These are phyloP conservation scores for Periphyllus acericola DNA, from an alignment of 2,888 invertebrate genomes.

Conservation along the genomic window DNA sequence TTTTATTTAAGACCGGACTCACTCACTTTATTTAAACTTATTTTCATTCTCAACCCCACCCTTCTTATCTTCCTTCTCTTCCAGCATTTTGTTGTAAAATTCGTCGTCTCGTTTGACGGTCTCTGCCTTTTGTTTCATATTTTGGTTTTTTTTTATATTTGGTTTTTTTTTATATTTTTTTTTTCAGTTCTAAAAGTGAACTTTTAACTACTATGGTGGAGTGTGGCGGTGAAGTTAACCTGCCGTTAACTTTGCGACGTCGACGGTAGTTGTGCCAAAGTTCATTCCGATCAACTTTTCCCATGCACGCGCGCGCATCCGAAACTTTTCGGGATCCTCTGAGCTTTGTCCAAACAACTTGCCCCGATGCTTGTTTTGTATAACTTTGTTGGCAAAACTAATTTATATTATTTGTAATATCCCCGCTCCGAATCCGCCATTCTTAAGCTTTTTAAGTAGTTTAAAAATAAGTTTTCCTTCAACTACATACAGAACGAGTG, in stretches of 20 bases:
- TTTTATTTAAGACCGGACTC: conserved; percentile 62
- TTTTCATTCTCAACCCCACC: conserved; percentile 34
- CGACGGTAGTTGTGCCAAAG: conserved; percentile 63
- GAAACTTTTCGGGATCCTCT: conserved; percentile 49
- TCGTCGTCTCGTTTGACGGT: conserved; percentile 48
- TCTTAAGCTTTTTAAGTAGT: conserved; percentile 61
- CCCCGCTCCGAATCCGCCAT: conserved; percentile 47
- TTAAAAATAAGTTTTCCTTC: conserved; percentile 60
- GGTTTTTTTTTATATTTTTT: conserved; percentile 32
- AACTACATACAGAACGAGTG: conserved; percentile 11
- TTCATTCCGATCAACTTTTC: conserved; percentile 63
- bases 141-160: conserved; percentile 45
- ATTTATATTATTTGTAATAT: conserved; percentile 62
- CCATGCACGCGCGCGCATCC: conserved; percentile 58
- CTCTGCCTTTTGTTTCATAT: conserved; percentile 60
- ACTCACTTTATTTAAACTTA: conserved; percentile 61
- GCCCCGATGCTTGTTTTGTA: conserved; percentile 60
- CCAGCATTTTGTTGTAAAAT: conserved; percentile 57
- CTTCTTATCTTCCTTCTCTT: conserved; percentile 9
- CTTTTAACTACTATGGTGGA: conserved; percentile 43
- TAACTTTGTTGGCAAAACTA: conserved; percentile 61
- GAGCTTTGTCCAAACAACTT: conserved; percentile 61
- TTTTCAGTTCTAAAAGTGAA: conserved; percentile 54
- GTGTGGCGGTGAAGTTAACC: conserved; percentile 45
- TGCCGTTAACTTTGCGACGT: conserved; percentile 59